Evolutionary conservation across 2,888 invertebrate species (phyloP), one percentile per base, ranked within the genome.

Genomic region (Neuroscelio doddi): DNA sequence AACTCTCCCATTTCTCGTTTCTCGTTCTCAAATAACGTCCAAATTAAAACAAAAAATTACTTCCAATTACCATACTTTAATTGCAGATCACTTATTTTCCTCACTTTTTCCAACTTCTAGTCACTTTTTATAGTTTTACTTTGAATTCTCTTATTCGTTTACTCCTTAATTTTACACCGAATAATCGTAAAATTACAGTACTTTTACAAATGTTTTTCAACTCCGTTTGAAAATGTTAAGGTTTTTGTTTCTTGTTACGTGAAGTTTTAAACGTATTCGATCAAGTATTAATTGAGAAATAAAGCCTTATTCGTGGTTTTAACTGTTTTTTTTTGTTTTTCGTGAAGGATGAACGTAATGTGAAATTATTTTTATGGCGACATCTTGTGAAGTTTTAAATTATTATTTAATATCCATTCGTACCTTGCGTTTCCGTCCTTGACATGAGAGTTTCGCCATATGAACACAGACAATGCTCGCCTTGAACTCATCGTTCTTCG

Each of bases 391-490:
- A 39, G 39, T 5, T 39, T 16, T 9, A 3, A 12, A 42, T 12
- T 27, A 12, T 24, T 27, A 21, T 76, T 71, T 74, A 73, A 76
- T 71, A 67, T 67, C 45, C 57, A 46, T 53, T 30, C 30, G 50
- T 44, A 21, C 49, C 24, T 36, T 55, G 44, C n/a, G 57, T 29
- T 49, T 41, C 68, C 67, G 77, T 74, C 80, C 79, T 80, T 80
- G 80, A 77, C 76, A 70, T 71, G 72, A 71, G 75, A 79, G 80
- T 77, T 75, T 75, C 81, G 79, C 74, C 73, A 47, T 49, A 64
- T 75, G 78, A 78, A 45, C 80, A 80, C 77, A 65, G 68, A 81
- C 80, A 81, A 81, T 81, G 72, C 64, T 50, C 47, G 64, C 75
- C 74, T 73, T 77, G 75, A 77, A 74, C 76, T 78, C 68, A 56